Evolutionary conservation across 2,113 vertebrate genomes (phyloP), one percentile per base, ranked within the genome.

Genomic region (Cricetomys ansorgei): DNA sequence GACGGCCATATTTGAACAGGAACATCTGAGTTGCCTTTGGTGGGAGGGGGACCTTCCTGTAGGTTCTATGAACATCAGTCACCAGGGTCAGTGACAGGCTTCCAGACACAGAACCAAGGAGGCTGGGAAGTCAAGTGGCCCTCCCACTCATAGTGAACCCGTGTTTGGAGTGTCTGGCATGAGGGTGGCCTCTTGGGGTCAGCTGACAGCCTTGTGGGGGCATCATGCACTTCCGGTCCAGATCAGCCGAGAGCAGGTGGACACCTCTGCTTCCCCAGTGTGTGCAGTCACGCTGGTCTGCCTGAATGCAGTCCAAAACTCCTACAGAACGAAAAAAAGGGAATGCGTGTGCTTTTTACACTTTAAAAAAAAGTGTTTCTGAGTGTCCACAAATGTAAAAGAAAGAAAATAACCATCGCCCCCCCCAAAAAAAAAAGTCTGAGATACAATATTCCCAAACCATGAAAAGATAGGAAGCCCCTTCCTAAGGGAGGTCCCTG

Each of bases 61-160:
- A 15, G 13, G 70, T 37, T 80, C 81, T 12, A 25, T 8, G 1
- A 25, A 17, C 5, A 23, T 6, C 3, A 5, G 67, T 40, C 59
- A 31, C 0, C 6, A 80, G n/a, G 34, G 19, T 37, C 72, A 48
- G 0, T 27, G 67, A 76, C 11, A 19, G 11, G 9, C 29, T 85
- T 57, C 67, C 43, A 17, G 29, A 65, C 43, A 37, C 21, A 76
- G 37, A 72, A 37, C 19, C 19, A 57, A 23, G 25, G 45, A 19
- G 19, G 6, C 43, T 7, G 64, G 79, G 3, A 10, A 25, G 50
- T 37, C 91, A 7, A 62, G 31, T 17, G 37, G 57, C 55, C 5
- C 0, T 3, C 2, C 1, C 1, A 6, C 31, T 59, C 34, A 0
- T 19, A 0, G 7, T 6, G 55, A 5, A 1, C n/a, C n/a, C 13